Percentiles rank a stretch among this genome's conserved stretches.
phyloP scores from a whole-genome alignment of 2,113 vertebrate genomes.

The Takifugu bimaculatus region DNA sequence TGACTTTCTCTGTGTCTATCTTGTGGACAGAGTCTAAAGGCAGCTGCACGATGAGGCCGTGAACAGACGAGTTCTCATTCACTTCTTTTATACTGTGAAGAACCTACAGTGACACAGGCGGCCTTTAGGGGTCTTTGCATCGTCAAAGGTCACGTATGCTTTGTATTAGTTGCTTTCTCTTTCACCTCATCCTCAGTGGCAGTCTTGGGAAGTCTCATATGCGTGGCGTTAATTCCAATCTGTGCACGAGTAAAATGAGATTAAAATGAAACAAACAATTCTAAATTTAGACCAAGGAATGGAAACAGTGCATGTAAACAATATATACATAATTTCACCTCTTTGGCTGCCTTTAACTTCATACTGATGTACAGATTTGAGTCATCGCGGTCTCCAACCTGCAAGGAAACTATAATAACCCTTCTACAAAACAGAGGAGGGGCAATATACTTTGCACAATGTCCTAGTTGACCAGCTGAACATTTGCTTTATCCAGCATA shows the following conservation, averaged over 20 bases:
- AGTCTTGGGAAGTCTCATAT: conserved; percentile 86
- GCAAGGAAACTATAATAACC: conserved; percentile 27
- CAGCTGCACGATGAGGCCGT: conserved; percentile 94
- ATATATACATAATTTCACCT: conserved; percentile 73
- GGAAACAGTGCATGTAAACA: not conserved
- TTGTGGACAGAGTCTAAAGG: conserved; percentile 88
- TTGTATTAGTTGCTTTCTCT: not conserved
- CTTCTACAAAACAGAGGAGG: not conserved
- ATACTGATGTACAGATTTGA: conserved; percentile 96
- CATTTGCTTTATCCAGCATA: too few relatives aligned
- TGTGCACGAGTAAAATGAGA: conserved; percentile 58
- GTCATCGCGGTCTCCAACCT: conserved; percentile 95
- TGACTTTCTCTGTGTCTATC: conserved; percentile 87
- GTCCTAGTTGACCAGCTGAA: too few relatives aligned
- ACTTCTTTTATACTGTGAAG: conserved; percentile 81
- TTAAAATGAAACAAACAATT: not conserved
- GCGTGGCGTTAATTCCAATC: conserved; percentile 93
- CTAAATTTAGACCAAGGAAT: too few relatives aligned
- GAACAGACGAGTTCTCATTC: conserved; percentile 85
- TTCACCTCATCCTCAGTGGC: conserved; percentile 90
- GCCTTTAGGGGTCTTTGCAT: not conserved
- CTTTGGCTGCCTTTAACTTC: conserved; percentile 95
- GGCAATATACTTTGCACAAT: too few relatives aligned
- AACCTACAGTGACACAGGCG: conserved; percentile 71
- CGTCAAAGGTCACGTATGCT: not conserved